Conservation (phyloP, 2,113 vertebrate genomes). For the Labeo rohita region DNA sequence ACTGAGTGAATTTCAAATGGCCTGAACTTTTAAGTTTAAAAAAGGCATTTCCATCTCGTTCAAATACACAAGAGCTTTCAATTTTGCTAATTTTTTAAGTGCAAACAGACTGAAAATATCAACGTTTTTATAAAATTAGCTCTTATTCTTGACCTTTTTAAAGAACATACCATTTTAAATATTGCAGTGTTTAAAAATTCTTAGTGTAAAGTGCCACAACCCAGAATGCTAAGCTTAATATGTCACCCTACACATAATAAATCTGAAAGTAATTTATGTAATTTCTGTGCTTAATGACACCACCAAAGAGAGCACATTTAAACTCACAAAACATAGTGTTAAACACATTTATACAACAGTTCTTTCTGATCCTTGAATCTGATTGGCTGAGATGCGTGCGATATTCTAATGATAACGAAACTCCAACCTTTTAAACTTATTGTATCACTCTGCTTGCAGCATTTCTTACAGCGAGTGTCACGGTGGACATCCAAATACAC, state of each 20-base stretch:
- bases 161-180: not conserved
- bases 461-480: too few species aligned
- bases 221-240: not conserved
- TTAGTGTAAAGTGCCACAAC: not conserved
- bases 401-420: too few species aligned
- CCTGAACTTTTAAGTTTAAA: conserved; percentile 11
- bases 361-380: too few species aligned
- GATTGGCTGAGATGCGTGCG: too few species aligned
- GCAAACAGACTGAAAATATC: not conserved
- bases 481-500: too few species aligned
- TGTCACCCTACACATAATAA: not conserved
- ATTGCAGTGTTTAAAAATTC: not conserved
- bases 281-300: not conserved
- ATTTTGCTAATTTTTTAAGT: not conserved
- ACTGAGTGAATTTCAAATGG: not conserved
- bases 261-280: not conserved
- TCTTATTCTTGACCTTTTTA: not conserved
- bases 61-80: not conserved
- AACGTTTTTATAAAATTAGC: not conserved
- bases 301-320: not conserved
- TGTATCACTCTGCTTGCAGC: too few species aligned
- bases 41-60: conserved; percentile 2
- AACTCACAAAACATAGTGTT: not conserved
- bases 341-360: not conserved
- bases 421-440: too few species aligned